Evolutionary conservation across 2,888 invertebrate genomes (phyloP).

Genomic region (Hemaris fuciformis): DNA sequence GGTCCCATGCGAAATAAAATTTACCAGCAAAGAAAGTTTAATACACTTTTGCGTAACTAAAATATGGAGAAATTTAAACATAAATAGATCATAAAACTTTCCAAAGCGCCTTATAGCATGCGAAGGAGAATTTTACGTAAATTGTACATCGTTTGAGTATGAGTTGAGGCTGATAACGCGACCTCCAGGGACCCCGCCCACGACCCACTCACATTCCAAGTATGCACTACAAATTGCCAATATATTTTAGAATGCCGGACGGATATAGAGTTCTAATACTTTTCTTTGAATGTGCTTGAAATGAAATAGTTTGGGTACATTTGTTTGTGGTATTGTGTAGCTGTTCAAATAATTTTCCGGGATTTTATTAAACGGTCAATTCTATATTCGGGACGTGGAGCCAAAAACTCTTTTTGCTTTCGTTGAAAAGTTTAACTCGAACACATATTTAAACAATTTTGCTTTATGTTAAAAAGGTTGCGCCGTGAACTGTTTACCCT

Average conservation of each 20-base stretch:
- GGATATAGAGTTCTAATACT: conserved; percentile 42
- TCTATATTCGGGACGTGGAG: not conserved
- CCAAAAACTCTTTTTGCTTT: not conserved
- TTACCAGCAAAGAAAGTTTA: not conserved
- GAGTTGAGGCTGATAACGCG: conserved; percentile 40
- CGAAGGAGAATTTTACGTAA: conserved; percentile 33
- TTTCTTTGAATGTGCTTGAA: conserved; percentile 20
- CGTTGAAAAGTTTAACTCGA: not conserved
- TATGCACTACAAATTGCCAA: conserved; percentile 54
- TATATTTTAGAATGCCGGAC: conserved; percentile 41
- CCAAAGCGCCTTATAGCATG: conserved; percentile 16
- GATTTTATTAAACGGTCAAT: not conserved
- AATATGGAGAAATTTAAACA: not conserved
- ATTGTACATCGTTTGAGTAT: conserved; percentile 33
- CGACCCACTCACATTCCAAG: conserved; percentile 42
- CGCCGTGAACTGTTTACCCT: not conserved
- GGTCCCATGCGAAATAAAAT: too few species aligned
- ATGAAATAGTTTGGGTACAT: conserved; percentile 12
- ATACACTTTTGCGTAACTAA: not conserved
- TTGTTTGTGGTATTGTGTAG: not conserved
- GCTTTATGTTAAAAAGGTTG: not conserved
- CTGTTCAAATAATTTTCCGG: not conserved
- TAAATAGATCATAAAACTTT: conserved; percentile 19
- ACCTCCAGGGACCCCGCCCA: conserved; percentile 32
- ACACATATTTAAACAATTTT: not conserved